A percentile compares a stretch with the other conserved stretches of the same genome.
These are phyloP conservation scores for Caenorhabditis plicata DNA, from an alignment of 2,888 invertebrate genomes.

Conservation along the genomic window DNA sequence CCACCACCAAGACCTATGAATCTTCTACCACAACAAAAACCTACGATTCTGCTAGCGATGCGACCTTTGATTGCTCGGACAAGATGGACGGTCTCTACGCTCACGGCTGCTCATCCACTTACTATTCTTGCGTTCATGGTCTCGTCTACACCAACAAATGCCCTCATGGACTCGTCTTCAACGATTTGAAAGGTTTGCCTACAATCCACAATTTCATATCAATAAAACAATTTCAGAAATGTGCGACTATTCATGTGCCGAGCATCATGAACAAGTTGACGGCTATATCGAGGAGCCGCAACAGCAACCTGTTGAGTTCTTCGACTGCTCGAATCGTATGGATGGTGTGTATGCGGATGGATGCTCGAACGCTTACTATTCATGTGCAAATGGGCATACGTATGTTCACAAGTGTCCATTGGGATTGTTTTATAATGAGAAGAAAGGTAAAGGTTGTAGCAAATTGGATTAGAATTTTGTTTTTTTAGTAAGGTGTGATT, in stretches of 20 bases:
- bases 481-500: slow-evolving; percentile 25
- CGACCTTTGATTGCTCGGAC: slow-evolving; percentile 27
- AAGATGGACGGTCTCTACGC: slow-evolving; percentile 25
- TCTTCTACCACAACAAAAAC: too few relatives aligned
- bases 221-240: slow-evolving; percentile 1
- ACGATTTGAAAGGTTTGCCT: too few relatives aligned
- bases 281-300: slow-evolving; percentile 9
- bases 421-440: slow-evolving; percentile 23
- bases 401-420: slow-evolving; percentile 19
- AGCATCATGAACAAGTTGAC: not conserved
- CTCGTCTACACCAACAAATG: slow-evolving; percentile 15
- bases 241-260: slow-evolving; percentile 1
- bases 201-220: too few relatives aligned
- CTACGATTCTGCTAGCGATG: too few relatives aligned
- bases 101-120: slow-evolving; percentile 27
- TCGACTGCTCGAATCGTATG: slow-evolving; percentile 20
- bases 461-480: not conserved
- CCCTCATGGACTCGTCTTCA: slow-evolving; percentile 21
- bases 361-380: slow-evolving; percentile 26
- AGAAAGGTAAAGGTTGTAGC: too few relatives aligned
- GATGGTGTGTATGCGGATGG: slow-evolving; percentile 33
- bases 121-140: slow-evolving; percentile 22
- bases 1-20: too few relatives aligned
- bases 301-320: slow-evolving; percentile 7
- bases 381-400: slow-evolving; percentile 14